These are phyloP conservation scores for Ypsolopha scabrella DNA, from an alignment of 2,888 invertebrate species.

Conservation along the genomic window DNA sequence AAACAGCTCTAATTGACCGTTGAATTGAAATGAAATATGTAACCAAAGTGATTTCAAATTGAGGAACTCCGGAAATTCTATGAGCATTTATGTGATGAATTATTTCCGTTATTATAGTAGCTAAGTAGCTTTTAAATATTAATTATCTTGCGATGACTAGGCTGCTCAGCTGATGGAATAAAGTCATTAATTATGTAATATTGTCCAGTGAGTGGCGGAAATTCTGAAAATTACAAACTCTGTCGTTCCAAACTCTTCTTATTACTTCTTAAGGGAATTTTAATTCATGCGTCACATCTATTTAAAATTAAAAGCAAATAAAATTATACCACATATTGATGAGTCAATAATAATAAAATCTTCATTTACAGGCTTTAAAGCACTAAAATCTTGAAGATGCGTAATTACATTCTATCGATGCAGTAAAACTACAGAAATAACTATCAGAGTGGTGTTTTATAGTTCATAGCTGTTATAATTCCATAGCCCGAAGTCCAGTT, in stretches of 20 bases:
- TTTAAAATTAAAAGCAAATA: not conserved
- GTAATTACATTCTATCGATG: not conserved
- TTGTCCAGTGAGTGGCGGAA: conserved; percentile 14
- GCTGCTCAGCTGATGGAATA: conserved; percentile 23
- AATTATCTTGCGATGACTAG: conserved; percentile 34
- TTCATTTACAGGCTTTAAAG: no score
- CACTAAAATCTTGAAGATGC: no score
- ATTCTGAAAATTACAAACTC: conserved; percentile 21
- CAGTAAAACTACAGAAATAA: not conserved
- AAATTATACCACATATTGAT: no score
- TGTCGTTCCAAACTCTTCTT: not conserved
- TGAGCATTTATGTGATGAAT: not conserved
- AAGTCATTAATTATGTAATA: conserved; percentile 33
- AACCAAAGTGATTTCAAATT: not conserved
- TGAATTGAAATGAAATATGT: no score
- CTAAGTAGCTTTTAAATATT: conserved; percentile 7
- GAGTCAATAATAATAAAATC: no score
- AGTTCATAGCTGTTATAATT: conserved; percentile 9
- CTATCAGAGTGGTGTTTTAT: conserved; percentile 1
- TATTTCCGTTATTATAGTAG: not conserved
- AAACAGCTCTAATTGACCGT: not conserved
- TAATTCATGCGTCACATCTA: not conserved
- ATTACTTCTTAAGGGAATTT: not conserved
- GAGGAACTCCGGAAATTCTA: not conserved
- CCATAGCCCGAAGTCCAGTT: conserved; percentile 12